Percentiles rank a stretch among this genome's conserved stretches.
Evolutionary conservation across 2,113 vertebrate species (phyloP).

Genomic region (Sylvia atricapilla): DNA sequence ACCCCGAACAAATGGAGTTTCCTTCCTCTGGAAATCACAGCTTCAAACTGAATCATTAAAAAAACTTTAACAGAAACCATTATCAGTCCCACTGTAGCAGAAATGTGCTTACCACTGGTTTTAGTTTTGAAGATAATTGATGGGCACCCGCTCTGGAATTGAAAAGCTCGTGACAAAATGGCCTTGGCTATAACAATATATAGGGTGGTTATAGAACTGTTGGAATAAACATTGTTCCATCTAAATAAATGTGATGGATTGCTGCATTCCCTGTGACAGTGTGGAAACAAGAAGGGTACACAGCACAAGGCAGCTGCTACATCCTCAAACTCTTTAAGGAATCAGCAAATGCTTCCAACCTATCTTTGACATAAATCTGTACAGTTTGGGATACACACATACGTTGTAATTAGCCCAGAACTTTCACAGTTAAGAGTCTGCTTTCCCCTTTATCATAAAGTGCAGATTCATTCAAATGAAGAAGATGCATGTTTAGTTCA

Average conservation of each 20-base stretch:
- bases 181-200: constrained; percentile 2
- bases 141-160: not conserved
- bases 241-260: constrained; percentile 32
- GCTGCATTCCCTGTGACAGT: not conserved
- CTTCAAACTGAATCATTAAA: constrained; percentile 45
- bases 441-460: not conserved
- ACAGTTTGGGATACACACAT: not conserved
- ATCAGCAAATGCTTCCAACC: not conserved
- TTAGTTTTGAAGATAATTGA: constrained; percentile 32
- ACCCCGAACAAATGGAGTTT: not conserved
- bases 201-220: not conserved
- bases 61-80: constrained; percentile 24
- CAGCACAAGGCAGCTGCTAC: not conserved
- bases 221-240: not conserved
- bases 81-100: constrained; percentile 2
- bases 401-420: not conserved
- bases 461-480: not conserved
- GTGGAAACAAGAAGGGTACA: not conserved
- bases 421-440: not conserved
- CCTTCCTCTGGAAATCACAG: constrained; percentile 1
- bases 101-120: constrained; percentile 36
- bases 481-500: not conserved
- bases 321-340: not conserved
- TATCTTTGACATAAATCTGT: fast-evolving
- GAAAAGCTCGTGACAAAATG: constrained; percentile 43